Percentiles rank a stretch among this genome's conserved stretches.
phyloP scores from a whole-genome alignment of 2,113 vertebrate species.

The Sialia sialis region DNA sequence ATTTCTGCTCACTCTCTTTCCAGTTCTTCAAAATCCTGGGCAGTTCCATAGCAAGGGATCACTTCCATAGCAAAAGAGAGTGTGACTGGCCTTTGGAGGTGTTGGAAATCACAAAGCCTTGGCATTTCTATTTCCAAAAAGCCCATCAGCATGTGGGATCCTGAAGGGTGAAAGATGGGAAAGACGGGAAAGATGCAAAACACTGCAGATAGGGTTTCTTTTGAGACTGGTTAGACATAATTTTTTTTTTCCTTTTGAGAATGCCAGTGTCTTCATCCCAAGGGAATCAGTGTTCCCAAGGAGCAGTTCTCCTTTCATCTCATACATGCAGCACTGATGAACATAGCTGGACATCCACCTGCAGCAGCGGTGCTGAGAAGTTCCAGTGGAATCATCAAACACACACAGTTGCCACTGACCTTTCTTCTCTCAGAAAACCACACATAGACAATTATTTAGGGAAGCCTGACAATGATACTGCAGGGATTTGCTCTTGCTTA shows the following conservation, averaged over 20 bases:
- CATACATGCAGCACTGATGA: not conserved
- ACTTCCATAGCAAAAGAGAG: not conserved
- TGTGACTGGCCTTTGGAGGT: too few relatives aligned
- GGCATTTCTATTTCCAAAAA: not conserved
- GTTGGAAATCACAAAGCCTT: not conserved
- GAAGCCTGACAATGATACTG: not conserved
- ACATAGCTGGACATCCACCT: not conserved
- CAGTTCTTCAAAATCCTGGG: not conserved
- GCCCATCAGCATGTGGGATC: not conserved
- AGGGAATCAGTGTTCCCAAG: not conserved
- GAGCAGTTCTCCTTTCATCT: not conserved
- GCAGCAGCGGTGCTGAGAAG: accelerated
- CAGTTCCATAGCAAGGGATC: not conserved
- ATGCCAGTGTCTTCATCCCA: not conserved
- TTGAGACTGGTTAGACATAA: not conserved
- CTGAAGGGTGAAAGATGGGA: not conserved
- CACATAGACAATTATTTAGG: not conserved
- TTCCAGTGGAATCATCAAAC: not conserved
- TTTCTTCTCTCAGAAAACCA: not conserved
- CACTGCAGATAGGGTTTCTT: not conserved
- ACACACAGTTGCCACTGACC: not conserved
- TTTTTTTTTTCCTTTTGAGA: not conserved
- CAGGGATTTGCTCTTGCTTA: not conserved
- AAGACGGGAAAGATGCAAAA: not conserved
- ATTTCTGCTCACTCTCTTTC: not conserved